A percentile compares a stretch with the other conserved stretches of the same genome.
These are phyloP conservation scores for Anarrhichthys ocellatus DNA, from an alignment of 2,113 vertebrate species.

Conservation along the genomic window DNA sequence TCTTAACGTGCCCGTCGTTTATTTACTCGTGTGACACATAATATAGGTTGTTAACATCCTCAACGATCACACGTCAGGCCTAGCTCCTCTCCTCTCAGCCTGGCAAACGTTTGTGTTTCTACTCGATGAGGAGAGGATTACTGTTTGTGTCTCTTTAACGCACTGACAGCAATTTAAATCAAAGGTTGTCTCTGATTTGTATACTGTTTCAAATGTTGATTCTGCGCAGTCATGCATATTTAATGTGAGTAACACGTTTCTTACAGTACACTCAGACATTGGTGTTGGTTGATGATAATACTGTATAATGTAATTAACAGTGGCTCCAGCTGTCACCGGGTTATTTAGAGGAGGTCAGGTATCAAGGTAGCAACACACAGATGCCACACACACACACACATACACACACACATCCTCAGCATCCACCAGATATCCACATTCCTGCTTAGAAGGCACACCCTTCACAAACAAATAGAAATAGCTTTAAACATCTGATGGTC, in stretches of 20 bases:
- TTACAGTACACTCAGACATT: neutral
- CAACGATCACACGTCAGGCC: slow-evolving; percentile 43
- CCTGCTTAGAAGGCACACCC: slow-evolving; percentile 18
- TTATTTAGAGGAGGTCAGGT: slow-evolving; percentile 8
- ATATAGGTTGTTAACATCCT: neutral
- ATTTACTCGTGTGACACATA: neutral
- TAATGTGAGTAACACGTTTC: neutral
- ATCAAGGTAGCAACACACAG: slow-evolving; percentile 3
- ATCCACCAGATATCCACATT: slow-evolving; percentile 21
- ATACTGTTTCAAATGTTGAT: neutral
- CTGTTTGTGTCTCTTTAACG: slow-evolving; percentile 22
- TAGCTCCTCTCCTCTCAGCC: slow-evolving; percentile 60
- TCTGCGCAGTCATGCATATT: neutral
- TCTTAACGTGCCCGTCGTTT: neutral
- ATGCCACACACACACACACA: too few relatives aligned
- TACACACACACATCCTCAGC: slow-evolving; percentile 2
- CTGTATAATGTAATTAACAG: slow-evolving; percentile 1
- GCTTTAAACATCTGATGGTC: neutral
- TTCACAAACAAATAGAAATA: slow-evolving; percentile 6
- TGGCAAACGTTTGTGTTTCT: slow-evolving; percentile 31
- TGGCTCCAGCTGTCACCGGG: slow-evolving; percentile 18
- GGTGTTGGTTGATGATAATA: neutral
- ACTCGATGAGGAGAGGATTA: slow-evolving; percentile 51
- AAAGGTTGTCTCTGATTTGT: neutral
- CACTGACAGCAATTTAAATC: slow-evolving; percentile 31